These are phyloP conservation scores for Folsomia manolachei DNA, from an alignment of 2,888 invertebrate species.

Conservation along the genomic window DNA sequence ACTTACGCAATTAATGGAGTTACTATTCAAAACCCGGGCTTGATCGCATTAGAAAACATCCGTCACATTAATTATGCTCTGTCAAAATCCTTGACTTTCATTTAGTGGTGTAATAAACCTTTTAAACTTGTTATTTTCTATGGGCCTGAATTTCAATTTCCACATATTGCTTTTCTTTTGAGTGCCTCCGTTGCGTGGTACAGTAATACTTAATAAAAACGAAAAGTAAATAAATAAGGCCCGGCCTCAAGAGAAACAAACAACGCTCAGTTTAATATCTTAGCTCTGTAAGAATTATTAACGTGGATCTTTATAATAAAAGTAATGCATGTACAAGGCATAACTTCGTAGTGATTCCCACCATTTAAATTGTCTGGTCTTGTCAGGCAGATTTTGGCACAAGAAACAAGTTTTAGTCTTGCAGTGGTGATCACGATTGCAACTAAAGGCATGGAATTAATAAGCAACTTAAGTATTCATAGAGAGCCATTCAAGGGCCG, in stretches of 20 bases:
- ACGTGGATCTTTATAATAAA: too few relatives aligned
- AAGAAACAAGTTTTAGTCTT: not conserved
- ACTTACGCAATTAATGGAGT: not conserved
- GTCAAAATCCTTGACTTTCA: not conserved
- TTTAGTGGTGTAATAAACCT: too few relatives aligned
- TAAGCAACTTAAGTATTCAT: not conserved
- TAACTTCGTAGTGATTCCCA: not conserved
- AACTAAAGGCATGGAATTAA: not conserved
- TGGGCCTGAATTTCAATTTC: not conserved
- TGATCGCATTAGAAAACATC: not conserved
- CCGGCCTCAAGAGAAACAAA: not conserved
- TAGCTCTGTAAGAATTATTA: not conserved
- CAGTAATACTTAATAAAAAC: not conserved
- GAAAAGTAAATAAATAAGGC: not conserved
- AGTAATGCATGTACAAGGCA: not conserved
- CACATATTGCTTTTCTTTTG: not conserved
- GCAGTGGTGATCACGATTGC: not conserved
- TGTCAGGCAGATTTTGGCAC: constrained; percentile 7
- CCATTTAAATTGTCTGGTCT: too few relatives aligned
- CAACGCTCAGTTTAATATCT: not conserved
- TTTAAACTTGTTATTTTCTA: too few relatives aligned
- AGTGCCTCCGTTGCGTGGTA: too few relatives aligned
- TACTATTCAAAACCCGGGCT: not conserved
- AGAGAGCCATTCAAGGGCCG: not conserved
- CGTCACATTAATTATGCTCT: constrained; percentile 13